A percentile compares a stretch with the other conserved stretches of the same genome.
These are phyloP conservation scores for Stigmatopora argus DNA, from an alignment of 2,113 vertebrate genomes.

Conservation along the genomic window DNA sequence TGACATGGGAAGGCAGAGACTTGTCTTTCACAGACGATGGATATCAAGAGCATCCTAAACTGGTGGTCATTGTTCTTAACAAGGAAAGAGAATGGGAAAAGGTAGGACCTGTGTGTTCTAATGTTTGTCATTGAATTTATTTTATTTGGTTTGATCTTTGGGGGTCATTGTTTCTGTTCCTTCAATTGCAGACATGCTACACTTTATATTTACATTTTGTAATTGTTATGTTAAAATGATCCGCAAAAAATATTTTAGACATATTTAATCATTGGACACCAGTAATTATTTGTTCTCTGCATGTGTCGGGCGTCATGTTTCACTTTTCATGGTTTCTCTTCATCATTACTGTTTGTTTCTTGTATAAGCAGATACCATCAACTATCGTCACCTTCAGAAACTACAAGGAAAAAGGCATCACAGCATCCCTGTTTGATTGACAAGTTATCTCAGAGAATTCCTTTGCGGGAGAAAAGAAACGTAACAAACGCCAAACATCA, in stretches of 20 bases:
- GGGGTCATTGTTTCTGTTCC: not conserved
- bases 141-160: not conserved
- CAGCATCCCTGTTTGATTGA: slow-evolving; percentile 6
- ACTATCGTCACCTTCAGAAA: slow-evolving; percentile 9
- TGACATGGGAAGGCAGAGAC: slow-evolving; percentile 94
- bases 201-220: not conserved
- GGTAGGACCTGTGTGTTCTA: slow-evolving; percentile 68
- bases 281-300: not conserved
- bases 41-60: slow-evolving; percentile 89
- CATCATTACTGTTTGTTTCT: slow-evolving; percentile 13
- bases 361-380: slow-evolving; percentile 9
- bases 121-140: not conserved
- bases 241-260: not conserved
- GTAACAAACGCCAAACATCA: not conserved
- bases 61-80: slow-evolving; percentile 95
- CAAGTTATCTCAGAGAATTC: slow-evolving; percentile 4
- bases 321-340: slow-evolving; percentile 8
- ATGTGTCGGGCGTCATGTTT: slow-evolving; percentile 1
- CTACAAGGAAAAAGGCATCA: not conserved
- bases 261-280: not conserved
- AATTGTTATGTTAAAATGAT: not conserved
- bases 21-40: slow-evolving; percentile 96
- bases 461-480: slow-evolving; percentile 1
- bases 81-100: slow-evolving; percentile 96
- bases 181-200: not conserved